Base-by-base conservation (phyloP, 92 coral and sea anemone species). In the Zoanthus solanderi region DNA sequence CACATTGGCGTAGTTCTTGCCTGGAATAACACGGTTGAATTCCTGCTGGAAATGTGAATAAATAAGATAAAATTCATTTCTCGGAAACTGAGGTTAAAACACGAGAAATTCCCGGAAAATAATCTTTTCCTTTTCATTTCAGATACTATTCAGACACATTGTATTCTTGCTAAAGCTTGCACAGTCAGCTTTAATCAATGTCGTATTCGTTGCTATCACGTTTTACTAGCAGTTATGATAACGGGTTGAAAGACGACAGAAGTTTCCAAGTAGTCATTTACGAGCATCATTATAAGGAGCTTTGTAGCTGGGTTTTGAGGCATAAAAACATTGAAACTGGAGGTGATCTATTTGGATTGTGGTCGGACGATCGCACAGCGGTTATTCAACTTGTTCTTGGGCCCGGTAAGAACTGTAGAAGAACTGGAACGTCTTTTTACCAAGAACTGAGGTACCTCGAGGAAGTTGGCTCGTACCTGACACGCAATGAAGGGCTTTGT, bases 311-410 rank as follows among this genome's bases (percentile, higher is more conserved):
- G 94, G 93, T 93, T 45, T 73, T 83, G 32, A 76, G 28, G 71
- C 88, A 89, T 37, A 90, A 80, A 61, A 16, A 91, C 80, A 90
- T 92, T 48, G 98, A 96, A 75, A 96, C 95, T 6, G 98, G 98
- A 14, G 98, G 98, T 29, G 98, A 95, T 86, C 78, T 95, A 86
- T 95, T 95, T 79, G 98, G 98, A 54, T 69, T 95, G 78, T 96
- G 98, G 98, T 69, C 87, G 44, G 94, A 96, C 89, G 79, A 92
- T 16, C 79, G 82, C 71, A 92, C 76, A 7, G 98, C 95, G 13
- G 97, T 86, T 16, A 90, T 92, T 28, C 98, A 96, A 76, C 88
- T 96, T n/a, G 94, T 86, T 15, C 88, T 96, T 34, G 98, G 98
- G 13, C 98, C 98, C 37, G 98, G 98, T 5, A 50, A 89, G 66